A percentile compares a stretch with the other conserved stretches of the same genome.
These are phyloP conservation scores for Noctilio leporinus DNA, from an alignment of 2,113 vertebrate species.

Conservation along the genomic window DNA sequence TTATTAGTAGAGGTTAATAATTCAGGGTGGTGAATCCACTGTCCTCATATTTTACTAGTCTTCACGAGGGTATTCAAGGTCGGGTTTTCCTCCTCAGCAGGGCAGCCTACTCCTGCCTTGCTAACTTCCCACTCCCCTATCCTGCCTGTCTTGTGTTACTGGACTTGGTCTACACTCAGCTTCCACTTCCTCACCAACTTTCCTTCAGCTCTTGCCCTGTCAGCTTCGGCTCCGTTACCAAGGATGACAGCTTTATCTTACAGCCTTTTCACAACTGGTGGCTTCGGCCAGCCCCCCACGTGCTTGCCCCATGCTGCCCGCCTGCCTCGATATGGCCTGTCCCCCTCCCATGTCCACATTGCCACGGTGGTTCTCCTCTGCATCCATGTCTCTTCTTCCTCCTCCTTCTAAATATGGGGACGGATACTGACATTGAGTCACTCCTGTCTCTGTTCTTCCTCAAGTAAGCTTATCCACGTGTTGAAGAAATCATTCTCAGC, in stretches of 20 bases:
- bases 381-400: not conserved
- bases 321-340: not conserved
- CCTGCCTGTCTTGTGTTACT: not conserved
- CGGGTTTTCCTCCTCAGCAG: not conserved
- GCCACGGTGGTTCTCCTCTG: not conserved
- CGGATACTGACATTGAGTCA: not conserved
- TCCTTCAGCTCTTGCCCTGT: not conserved
- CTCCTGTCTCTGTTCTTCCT: not conserved
- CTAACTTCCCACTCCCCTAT: not conserved
- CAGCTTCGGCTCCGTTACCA: not conserved
- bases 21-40: not conserved
- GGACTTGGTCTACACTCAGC: not conserved
- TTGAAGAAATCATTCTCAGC: not conserved
- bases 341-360: rapidly evolving
- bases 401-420: not conserved
- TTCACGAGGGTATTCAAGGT: not conserved
- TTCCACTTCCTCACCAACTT: not conserved
- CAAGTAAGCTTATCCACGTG: not conserved
- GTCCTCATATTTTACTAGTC: not conserved
- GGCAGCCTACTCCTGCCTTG: not conserved
- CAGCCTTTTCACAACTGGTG: not conserved
- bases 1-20: not conserved
- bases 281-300: not conserved
- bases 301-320: rapidly evolving
- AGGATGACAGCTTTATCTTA: not conserved